Percentiles rank a stretch among this genome's conserved stretches.
Evolutionary conservation across 2,113 vertebrate species (phyloP).

Genomic region (Oreotrochilus melanogaster): DNA sequence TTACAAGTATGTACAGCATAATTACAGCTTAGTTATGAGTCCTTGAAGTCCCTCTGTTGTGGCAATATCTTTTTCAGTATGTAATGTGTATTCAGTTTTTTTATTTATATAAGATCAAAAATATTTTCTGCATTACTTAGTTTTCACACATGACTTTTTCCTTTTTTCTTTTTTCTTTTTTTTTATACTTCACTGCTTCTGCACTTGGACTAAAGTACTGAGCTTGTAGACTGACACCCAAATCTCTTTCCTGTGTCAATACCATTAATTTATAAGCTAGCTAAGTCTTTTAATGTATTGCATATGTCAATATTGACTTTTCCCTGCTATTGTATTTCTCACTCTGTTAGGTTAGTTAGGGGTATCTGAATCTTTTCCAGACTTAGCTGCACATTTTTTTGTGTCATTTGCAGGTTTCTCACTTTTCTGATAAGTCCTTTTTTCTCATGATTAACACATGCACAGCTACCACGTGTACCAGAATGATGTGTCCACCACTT

Average conservation of each 20-base stretch:
- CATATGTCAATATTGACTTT: conserved; percentile 58
- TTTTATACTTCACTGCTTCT: not conserved
- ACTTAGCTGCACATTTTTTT: not conserved
- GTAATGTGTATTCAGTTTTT: not conserved
- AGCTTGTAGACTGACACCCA: not conserved
- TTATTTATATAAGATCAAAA: conserved; percentile 30
- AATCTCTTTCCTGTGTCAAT: conserved; percentile 46
- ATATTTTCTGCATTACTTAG: not conserved
- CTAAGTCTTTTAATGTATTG: conserved; percentile 23
- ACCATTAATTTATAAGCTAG: conserved; percentile 42
- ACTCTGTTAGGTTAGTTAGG: not conserved
- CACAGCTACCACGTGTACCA: not conserved
- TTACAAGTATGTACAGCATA: not conserved
- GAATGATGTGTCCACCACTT: not conserved
- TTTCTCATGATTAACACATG: not conserved
- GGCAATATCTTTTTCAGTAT: conserved; percentile 9
- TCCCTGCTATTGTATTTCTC: conserved; percentile 3
- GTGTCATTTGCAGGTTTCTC: not conserved
- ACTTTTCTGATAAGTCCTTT: not conserved
- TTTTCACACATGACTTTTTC: conserved; percentile 7
- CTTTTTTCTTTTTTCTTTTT: not conserved
- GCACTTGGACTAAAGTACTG: not conserved
- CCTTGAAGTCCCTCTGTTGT: conserved; percentile 34
- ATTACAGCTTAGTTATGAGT: not conserved
- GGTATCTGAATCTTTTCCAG: not conserved